Evolutionary conservation across 1,140 invertebrate species (phyloP), one percentile per base, ranked within the genome.

Genomic region (Pogonomyrmex barbatus): DNA sequence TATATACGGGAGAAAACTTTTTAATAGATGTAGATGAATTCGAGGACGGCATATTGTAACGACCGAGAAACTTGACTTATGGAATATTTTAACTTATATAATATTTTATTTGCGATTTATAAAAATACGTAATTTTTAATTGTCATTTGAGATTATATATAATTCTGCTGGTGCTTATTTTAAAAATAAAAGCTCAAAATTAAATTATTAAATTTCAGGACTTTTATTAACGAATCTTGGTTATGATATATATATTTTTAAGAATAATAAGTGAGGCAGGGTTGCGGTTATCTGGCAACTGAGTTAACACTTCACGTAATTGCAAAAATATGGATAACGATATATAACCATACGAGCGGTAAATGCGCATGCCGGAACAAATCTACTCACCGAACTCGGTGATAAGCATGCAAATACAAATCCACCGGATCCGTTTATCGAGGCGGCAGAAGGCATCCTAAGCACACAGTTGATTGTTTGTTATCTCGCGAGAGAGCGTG

Each of bases 361-460:
- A 75, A 83, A 83, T 83, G 79, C 54, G 54, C 79, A 83, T 75
- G 42, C 79, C 60, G 79, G 68, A 75, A 60, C 68, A 60, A 24
- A 73, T 83, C 56, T 75, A 75, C 42, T 73, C n/a, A n/a, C 42
- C 30, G 42, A 42, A 24, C 52, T 52, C 56, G 70, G 30, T 60
- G 67, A 75, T 83, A 83, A 75, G 68, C 68, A 75, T 82, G 67
- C 79, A 50, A 82, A 73, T 73, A 82, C 52, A 82, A 58, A 73
- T 82, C 67, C 67, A 45, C 24, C 63, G 52, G 68, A 83, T 83
- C 68, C 42, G 54, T 54, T 67, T 58, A 83, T 83, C 79, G 54
- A 62, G 62, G n/a, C 33, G 62, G 47, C 47, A 67, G 68, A 83
- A 73, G 30, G 54, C 39, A 45, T 54, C 45, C 68, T 75, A 83